Percentiles rank a stretch among this genome's conserved stretches.
phyloP scores from a whole-genome alignment of 2,888 invertebrate genomes.

The Agriopis marginaria region DNA sequence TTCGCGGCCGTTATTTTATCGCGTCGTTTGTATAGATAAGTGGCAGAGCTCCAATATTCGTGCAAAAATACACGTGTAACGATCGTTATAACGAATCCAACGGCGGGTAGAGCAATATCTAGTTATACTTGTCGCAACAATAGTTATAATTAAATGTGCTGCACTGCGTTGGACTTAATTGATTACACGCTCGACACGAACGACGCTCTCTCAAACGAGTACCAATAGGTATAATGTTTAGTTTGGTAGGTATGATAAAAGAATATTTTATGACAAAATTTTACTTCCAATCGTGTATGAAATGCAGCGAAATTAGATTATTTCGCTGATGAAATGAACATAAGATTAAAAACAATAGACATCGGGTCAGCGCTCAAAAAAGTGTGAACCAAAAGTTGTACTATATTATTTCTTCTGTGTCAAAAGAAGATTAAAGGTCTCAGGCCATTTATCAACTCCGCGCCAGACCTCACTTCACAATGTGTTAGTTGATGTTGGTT shows the following conservation, averaged over 20 bases:
- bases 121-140: neutral
- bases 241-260: neutral
- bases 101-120: neutral
- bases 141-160: conserved; percentile 1
- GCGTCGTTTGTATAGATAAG: conserved; percentile 8
- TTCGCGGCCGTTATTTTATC: conserved; percentile 8
- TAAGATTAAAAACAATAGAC: too few relatives aligned
- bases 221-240: neutral
- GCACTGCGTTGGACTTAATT: neutral
- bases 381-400: too few relatives aligned
- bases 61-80: conserved; percentile 14
- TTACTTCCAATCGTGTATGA: neutral
- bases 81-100: conserved; percentile 13
- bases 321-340: too few relatives aligned
- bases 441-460: too few relatives aligned
- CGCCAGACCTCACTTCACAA: too few relatives aligned
- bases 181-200: neutral
- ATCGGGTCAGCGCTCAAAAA: too few relatives aligned
- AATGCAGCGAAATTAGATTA: too few relatives aligned
- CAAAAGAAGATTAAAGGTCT: too few relatives aligned
- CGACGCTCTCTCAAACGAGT: neutral
- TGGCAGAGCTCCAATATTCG: conserved; percentile 10
- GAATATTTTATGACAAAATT: neutral
- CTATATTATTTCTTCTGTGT: too few relatives aligned
- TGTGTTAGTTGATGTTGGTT: too few relatives aligned